Base-by-base conservation (phyloP, 2,797 vertebrate species). In the Mus minutoides region DNA sequence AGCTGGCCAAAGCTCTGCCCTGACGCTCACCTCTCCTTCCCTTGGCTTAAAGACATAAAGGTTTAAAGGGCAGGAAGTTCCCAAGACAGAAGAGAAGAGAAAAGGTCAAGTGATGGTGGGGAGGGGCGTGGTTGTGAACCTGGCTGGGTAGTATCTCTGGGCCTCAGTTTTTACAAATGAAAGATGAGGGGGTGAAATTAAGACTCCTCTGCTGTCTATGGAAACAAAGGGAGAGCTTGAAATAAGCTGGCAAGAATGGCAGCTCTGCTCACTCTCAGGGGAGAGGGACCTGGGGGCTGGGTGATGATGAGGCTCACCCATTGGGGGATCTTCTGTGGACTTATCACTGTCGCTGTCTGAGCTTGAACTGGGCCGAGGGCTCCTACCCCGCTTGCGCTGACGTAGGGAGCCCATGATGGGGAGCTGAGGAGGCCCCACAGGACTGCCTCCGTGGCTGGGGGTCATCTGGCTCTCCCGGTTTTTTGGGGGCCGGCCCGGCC, bases 261-360 rank as follows among this genome's bases (percentile, higher is more conserved):
- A 91, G 78, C 85, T 93, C 40, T 67, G 93, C 96, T 97, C 91
- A 84, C 94, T 97, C 71, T 95, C 91, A 58, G 83, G 79, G 91
- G 91, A 71, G 69, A 71, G 69, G 69, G 8, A 22, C 67, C 34
- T 58, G 88, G 93, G 79, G 13, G 56, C 84, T 97, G 97, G 94
- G 96, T 97, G 97, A 96, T 89, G 93, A 96, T 88, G 79, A 95
- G 88, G 97, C 99, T 98, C 98, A 99, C 99, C 99, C 96, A 99
- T 99, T 80, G 99, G 98, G 95, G 99, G 96, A 0, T 99, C 99
- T 69, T 99, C 99, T 0, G 99, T 98, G 92, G 99, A 99, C 88
- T 99, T 99, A 96, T 99, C 99, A 0, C 99, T 99, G 98, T 99
- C 99, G 8, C 99, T 99, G 98, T 99, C 99, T 0, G 99, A 99